A percentile compares a stretch with the other conserved stretches of the same genome.
Conservation (phyloP, 2,888 invertebrate species). For the Brenthis daphne region DNA sequence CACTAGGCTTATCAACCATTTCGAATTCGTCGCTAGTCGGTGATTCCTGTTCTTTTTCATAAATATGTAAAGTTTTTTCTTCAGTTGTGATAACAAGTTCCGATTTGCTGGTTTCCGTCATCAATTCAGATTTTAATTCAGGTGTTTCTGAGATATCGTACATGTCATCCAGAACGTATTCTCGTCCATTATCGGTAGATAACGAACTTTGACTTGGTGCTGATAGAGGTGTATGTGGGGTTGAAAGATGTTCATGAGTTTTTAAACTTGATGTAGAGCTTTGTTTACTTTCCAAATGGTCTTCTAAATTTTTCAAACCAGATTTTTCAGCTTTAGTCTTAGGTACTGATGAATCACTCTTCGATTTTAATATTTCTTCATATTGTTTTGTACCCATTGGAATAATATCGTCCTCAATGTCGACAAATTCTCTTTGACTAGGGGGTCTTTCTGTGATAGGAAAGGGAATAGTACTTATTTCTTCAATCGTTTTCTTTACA, state of each 20-base stretch:
- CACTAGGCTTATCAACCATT: conserved; percentile 92
- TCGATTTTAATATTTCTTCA: conserved; percentile 77
- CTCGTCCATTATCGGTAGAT: conserved; percentile 84
- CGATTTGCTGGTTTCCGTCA: conserved; percentile 75
- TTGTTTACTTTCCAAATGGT: conserved; percentile 76
- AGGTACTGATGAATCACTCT: conserved; percentile 77
- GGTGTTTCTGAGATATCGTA: conserved; percentile 83
- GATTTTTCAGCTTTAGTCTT: conserved; percentile 74
- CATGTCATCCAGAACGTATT: conserved; percentile 84
- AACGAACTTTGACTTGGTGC: conserved; percentile 85
- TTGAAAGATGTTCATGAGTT: conserved; percentile 78
- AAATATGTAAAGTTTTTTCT: conserved; percentile 79
- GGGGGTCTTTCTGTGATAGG: conserved; percentile 67
- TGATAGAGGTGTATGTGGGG: conserved; percentile 84
- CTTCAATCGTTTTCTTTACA: conserved; percentile 61
- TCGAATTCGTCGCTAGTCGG: conserved; percentile 93
- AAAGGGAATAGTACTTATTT: conserved; percentile 74
- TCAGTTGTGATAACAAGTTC: conserved; percentile 84
- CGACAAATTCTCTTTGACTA: conserved; percentile 79
- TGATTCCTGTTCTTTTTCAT: conserved; percentile 85
- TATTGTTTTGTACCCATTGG: conserved; percentile 70
- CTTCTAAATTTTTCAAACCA: conserved; percentile 67
- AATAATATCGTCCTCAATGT: conserved; percentile 74
- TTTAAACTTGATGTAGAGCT: conserved; percentile 83
- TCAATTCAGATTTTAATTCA: conserved; percentile 77